Evolutionary conservation across 2,797 vertebrate species (phyloP).

Genomic region (Acanthornis magna): DNA sequence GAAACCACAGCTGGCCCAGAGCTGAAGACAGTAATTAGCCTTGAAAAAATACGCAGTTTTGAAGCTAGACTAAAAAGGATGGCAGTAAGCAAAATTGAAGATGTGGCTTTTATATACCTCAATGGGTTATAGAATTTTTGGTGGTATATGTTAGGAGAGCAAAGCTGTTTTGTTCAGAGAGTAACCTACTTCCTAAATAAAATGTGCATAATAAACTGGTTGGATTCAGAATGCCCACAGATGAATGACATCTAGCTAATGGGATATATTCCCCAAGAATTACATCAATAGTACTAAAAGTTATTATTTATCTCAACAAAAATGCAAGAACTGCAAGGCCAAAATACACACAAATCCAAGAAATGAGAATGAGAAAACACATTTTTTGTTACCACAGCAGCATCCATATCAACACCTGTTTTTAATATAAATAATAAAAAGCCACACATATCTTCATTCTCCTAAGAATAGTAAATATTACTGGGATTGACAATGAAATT

Average conservation of each 20-base stretch:
- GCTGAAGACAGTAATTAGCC: background rate
- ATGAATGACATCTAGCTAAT: background rate
- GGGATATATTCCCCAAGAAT: background rate
- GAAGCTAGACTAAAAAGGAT: background rate
- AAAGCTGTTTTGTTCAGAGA: background rate
- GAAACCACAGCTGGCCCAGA: background rate
- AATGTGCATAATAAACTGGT: background rate
- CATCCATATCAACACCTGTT: background rate
- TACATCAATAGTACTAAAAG: background rate
- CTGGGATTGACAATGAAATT: constrained; percentile 6
- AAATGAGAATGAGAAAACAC: background rate
- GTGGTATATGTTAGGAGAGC: background rate
- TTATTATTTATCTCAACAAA: constrained; percentile 15
- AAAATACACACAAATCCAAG: constrained; percentile 23
- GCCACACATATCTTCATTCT: background rate
- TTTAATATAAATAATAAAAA: constrained; percentile 47
- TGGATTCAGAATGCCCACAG: constrained; percentile 5
- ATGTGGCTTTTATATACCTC: background rate
- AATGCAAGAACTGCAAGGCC: background rate
- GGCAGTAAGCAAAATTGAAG: background rate
- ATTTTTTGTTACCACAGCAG: background rate
- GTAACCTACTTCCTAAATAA: background rate
- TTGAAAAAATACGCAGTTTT: background rate
- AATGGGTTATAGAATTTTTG: background rate
- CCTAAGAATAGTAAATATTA: background rate